Base-by-base conservation (phyloP, 1,140 invertebrate species). In the Brachionus angularis region DNA sequence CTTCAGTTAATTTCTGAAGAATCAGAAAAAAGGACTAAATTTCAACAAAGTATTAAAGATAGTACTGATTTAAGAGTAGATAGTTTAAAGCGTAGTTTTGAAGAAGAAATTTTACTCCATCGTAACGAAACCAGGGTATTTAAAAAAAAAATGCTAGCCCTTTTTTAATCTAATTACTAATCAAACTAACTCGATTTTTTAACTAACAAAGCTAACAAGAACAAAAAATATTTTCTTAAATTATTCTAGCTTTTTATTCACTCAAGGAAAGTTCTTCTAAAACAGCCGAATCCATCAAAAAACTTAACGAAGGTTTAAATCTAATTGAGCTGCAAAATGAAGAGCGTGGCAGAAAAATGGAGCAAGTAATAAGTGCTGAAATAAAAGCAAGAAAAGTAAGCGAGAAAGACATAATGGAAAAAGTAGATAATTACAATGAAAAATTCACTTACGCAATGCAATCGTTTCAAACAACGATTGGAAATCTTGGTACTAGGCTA, bases 351-450 rank as follows among this genome's bases (percentile, higher is more conserved):
- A 76, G 77, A 67, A 76, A 78, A 49, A 72, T 77, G 42, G 79
- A 80, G 72, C 79, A 80, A 73, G 72, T 81, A 12, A 73, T 81
- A 25, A 73, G 75, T 23, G 80, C 80, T 34, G 80, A 81, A 72
- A 80, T 81, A 27, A 79, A 79, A 61, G 78, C 79, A 42, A 77
- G 62, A 47, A 67, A 67, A 49, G 18, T 27, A 16, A 34, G 23
- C 7, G 42, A 67, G 7, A 29, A n/a, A 1, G 62, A 67, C 16
- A 25, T 31, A 5, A 27, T 14, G 18, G 62, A 67, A 36, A 46
- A 36, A 47, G 27, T 67, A 46, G 42, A 67, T 5, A 47, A 21
- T 23, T 47, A 47, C 14, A 67, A 49, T 34, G 62, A 67, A 46
- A 67, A 67, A 31, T 67, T 67, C 1, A 44, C 62, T 2, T n/a